Percentiles rank a stretch among this genome's conserved stretches.
phyloP scores from a whole-genome alignment of 2,888 invertebrate genomes.

The Suillia variegata region DNA sequence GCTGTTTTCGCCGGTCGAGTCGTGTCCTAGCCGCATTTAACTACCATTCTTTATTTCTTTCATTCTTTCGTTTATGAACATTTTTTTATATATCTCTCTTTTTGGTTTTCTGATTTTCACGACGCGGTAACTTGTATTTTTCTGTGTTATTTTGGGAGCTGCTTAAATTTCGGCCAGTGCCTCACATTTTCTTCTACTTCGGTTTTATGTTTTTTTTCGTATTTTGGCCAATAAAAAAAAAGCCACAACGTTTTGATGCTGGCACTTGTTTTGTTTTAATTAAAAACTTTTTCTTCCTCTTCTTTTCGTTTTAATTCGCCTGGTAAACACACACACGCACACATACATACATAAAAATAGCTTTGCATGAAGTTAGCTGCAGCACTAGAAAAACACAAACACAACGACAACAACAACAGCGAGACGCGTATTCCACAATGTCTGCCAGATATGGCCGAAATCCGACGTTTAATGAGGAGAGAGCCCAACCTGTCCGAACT shows the following conservation, averaged over 20 bases:
- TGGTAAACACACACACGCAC: neutral
- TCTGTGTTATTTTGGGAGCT: conserved; percentile 5
- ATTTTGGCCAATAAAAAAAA: no score
- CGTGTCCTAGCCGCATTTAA: conserved; percentile 15
- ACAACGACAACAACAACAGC: neutral
- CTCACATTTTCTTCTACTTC: no score
- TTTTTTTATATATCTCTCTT: conserved; percentile 2
- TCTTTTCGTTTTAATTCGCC: conserved; percentile 1
- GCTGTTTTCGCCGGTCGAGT: no score
- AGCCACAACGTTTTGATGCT: conserved; percentile 20
- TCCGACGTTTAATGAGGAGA: neutral
- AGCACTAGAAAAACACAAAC: neutral
- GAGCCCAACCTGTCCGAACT: no score
- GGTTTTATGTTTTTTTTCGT: no score
- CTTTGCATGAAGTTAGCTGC: no score
- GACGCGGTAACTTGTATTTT: neutral
- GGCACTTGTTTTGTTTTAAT: conserved; percentile 40
- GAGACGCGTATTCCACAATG: conserved; percentile 8
- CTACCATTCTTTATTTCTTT: neutral
- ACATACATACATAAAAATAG: conserved; percentile 20
- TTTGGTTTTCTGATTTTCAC: neutral
- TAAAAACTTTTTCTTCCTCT: conserved; percentile 35
- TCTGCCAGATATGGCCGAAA: conserved; percentile 14
- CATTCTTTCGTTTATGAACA: neutral
- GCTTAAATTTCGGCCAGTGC: neutral